phyloP scores from a whole-genome alignment of 2,888 invertebrate genomes.

The Choreutis nemorana region DNA sequence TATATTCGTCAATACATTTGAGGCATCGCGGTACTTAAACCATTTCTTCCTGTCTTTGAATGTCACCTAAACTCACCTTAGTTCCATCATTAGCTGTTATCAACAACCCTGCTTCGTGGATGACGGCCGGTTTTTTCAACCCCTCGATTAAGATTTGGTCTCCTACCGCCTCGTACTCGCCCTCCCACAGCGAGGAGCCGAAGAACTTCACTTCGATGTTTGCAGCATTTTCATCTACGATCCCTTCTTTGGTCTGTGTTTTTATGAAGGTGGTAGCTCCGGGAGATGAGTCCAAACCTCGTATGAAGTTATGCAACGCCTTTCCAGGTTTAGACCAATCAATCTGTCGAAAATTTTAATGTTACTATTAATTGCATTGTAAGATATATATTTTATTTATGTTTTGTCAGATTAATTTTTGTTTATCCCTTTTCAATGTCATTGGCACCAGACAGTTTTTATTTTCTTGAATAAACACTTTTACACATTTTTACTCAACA shows the following conservation, averaged over 20 bases:
- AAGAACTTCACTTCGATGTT: constrained; percentile 68
- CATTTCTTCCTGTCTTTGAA: no score
- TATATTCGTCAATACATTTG: no score
- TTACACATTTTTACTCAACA: no score
- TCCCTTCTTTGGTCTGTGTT: constrained; percentile 40
- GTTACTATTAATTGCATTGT: not conserved
- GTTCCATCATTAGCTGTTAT: constrained; percentile 83
- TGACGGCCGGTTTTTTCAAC: constrained; percentile 66
- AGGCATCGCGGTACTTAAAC: no score
- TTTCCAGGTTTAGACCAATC: constrained; percentile 74
- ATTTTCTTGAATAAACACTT: no score
- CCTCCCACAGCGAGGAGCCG: constrained; percentile 79
- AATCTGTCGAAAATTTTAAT: constrained; percentile 49
- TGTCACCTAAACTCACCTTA: constrained; percentile 68
- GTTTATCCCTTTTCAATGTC: no score
- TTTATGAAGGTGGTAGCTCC: constrained; percentile 78
- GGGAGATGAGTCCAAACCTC: constrained; percentile 93
- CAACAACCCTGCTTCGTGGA: constrained; percentile 82
- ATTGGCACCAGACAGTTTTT: no score
- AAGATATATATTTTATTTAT: no score
- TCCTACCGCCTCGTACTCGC: constrained; percentile 60
- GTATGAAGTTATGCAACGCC: constrained; percentile 90
- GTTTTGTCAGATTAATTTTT: no score
- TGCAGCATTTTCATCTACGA: constrained; percentile 29
- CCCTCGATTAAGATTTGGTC: constrained; percentile 69